Percentiles rank a stretch among this genome's conserved stretches.
Evolutionary conservation across 2,113 vertebrate genomes (phyloP).

Genomic region (Equus przewalskii): DNA sequence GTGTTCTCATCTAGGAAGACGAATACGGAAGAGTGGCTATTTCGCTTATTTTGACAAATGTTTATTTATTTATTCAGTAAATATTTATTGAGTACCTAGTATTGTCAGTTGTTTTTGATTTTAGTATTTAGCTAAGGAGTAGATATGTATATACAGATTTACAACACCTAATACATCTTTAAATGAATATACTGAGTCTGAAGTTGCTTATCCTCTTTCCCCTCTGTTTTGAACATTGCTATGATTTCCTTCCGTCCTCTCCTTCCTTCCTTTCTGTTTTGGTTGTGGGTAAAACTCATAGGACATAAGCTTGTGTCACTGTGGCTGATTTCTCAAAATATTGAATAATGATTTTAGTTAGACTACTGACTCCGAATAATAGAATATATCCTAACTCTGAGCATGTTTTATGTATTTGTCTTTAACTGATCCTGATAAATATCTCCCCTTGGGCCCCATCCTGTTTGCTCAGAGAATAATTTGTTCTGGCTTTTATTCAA

Average conservation of each 20-base stretch:
- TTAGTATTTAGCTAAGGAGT: background rate
- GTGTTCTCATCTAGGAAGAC: background rate
- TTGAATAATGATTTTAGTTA: background rate
- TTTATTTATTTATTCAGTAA: background rate
- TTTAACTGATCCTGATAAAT: background rate
- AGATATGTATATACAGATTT: background rate
- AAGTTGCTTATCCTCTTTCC: background rate
- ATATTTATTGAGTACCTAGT: background rate
- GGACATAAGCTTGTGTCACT: background rate
- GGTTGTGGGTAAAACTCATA: background rate
- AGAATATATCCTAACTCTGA: background rate
- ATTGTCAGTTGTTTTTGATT: background rate
- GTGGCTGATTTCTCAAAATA: constrained; percentile 9
- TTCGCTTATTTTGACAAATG: background rate
- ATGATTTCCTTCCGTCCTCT: background rate
- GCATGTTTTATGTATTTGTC: constrained; percentile 15
- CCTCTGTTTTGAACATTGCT: background rate
- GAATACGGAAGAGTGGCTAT: background rate
- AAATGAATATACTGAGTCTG: background rate
- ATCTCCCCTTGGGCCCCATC: background rate
- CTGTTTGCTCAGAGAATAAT: constrained; percentile 38
- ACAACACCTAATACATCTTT: background rate
- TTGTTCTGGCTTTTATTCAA: constrained; percentile 55
- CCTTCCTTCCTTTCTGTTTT: background rate
- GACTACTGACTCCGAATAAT: background rate